A percentile compares a stretch with the other conserved stretches of the same genome.
These are phyloP conservation scores for Kryptolebias marmoratus DNA, from an alignment of 2,113 vertebrate species.

Conservation along the genomic window DNA sequence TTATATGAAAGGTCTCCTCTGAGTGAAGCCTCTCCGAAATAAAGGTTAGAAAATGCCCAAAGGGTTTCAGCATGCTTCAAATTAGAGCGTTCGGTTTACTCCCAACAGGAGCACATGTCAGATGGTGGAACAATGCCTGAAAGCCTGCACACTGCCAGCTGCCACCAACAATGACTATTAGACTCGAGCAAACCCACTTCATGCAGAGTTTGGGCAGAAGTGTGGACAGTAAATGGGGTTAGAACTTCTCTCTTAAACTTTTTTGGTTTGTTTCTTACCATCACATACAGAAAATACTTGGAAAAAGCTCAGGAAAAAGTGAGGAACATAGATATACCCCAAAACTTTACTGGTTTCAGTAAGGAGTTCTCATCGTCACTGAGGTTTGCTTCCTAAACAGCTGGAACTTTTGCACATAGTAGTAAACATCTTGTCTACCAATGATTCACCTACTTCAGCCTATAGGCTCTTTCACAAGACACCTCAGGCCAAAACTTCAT, in stretches of 20 bases:
- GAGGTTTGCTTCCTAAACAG: too few species aligned
- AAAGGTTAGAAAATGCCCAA: slow-evolving; percentile 8
- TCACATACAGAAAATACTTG: slow-evolving; percentile 1
- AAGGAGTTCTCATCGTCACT: too few species aligned
- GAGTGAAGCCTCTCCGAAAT: not conserved
- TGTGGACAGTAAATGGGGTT: not conserved
- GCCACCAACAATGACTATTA: slow-evolving; percentile 7
- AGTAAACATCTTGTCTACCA: too few species aligned
- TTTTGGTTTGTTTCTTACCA: not conserved
- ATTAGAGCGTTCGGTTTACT: not conserved
- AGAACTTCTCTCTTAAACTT: not conserved
- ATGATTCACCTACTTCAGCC: too few species aligned
- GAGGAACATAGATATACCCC: too few species aligned
- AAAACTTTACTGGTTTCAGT: too few species aligned
- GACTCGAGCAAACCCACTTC: not conserved
- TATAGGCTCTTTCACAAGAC: too few species aligned
- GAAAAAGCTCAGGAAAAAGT: not conserved
- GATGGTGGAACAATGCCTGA: slow-evolving; percentile 1
- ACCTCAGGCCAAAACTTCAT: too few species aligned
- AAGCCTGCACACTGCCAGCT: slow-evolving; percentile 1
- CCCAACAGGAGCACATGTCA: slow-evolving; percentile 8
- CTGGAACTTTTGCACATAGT: too few species aligned
- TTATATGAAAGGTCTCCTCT: not conserved
- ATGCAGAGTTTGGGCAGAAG: not conserved
- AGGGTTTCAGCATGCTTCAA: not conserved